phyloP scores from a whole-genome alignment of 2,797 vertebrate genomes.

The Gouania willdenowi region DNA sequence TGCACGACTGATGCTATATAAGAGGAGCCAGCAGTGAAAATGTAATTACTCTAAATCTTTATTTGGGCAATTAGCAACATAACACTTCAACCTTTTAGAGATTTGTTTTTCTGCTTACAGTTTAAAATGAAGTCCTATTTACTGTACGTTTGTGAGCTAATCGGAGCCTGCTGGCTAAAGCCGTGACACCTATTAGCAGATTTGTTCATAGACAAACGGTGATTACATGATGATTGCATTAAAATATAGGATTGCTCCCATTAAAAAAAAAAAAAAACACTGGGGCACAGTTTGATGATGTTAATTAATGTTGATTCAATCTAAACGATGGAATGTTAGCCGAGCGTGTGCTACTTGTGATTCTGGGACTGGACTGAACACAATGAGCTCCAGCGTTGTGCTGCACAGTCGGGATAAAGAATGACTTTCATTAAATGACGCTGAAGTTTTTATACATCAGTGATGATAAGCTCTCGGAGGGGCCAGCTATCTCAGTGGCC shows the following conservation, averaged over 20 bases:
- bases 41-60: slow-evolving; percentile 57
- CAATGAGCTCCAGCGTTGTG: slow-evolving; percentile 24
- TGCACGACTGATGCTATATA: slow-evolving; percentile 41
- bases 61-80: slow-evolving; percentile 54
- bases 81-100: slow-evolving; percentile 23
- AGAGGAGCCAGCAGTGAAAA: slow-evolving; percentile 35
- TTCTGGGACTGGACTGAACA: slow-evolving; percentile 17
- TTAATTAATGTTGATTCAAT: no score
- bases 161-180: slow-evolving; percentile 8
- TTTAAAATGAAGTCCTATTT: slow-evolving; percentile 24
- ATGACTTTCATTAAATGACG: slow-evolving; percentile 63
- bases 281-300: no score
- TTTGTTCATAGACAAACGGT: no score
- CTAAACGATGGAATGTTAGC: no score
- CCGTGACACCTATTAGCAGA: slow-evolving; percentile 18
- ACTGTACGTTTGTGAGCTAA: slow-evolving; percentile 16
- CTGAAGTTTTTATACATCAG: slow-evolving; percentile 52
- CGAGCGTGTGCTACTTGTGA: no score
- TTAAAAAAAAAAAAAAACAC: no score
- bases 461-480: slow-evolving; percentile 50
- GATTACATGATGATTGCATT: no score
- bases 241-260: no score
- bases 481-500: slow-evolving; percentile 12
- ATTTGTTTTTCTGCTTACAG: slow-evolving; percentile 21
- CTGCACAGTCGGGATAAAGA: slow-evolving; percentile 25